Evolutionary conservation across 1,140 invertebrate genomes (phyloP).

Genomic region (Bombus superbus): DNA sequence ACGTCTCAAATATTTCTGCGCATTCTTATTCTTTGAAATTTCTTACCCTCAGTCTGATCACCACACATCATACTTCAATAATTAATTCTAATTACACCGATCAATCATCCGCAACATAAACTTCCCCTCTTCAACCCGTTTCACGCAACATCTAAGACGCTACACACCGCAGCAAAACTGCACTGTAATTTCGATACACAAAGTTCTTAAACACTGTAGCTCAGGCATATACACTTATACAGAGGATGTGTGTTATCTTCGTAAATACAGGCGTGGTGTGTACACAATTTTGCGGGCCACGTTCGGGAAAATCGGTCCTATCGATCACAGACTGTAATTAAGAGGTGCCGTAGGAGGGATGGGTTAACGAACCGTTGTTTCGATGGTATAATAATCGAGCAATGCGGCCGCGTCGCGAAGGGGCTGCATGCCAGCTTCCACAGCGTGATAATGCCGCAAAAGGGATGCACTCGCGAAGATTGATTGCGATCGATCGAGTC

Average conservation of each 20-base stretch:
- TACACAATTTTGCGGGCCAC: conserved; percentile 55
- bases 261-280: conserved; percentile 39
- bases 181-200: not conserved
- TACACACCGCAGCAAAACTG: not conserved
- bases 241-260: conserved; percentile 25
- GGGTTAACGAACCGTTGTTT: conserved; percentile 65
- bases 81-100: not conserved
- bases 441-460: conserved; percentile 53
- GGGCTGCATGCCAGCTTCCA: conserved; percentile 30
- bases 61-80: no score
- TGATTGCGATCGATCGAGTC: conserved; percentile 52
- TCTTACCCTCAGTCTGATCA: no score
- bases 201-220: not conserved
- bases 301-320: conserved; percentile 62
- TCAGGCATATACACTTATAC: not conserved
- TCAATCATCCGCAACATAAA: not conserved
- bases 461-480: conserved; percentile 57
- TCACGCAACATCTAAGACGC: not conserved
- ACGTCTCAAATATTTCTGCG: no score
- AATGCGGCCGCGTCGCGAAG: conserved; percentile 36
- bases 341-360: conserved; percentile 30
- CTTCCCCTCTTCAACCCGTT: not conserved
- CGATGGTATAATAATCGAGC: conserved; percentile 67
- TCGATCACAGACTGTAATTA: conserved; percentile 64
- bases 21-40: no score